A percentile compares a stretch with the other conserved stretches of the same genome.
These are phyloP conservation scores for Eristalinus aeneus DNA, from an alignment of 2,888 invertebrate species.

Conservation along the genomic window DNA sequence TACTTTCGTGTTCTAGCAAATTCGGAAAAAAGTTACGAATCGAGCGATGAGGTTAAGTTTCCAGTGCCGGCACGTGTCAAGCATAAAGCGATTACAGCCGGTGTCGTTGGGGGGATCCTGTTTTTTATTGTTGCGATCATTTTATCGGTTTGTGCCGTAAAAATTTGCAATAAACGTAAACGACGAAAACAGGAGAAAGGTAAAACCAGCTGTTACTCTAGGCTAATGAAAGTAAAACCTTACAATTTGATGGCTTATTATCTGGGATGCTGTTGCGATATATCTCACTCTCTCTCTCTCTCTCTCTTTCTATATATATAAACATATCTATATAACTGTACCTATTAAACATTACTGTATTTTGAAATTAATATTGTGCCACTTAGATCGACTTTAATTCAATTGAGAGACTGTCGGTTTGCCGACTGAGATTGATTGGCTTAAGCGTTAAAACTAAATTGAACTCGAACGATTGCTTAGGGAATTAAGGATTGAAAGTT, in stretches of 20 bases:
- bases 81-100: slow-evolving; percentile 97
- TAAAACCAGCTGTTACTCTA: slow-evolving; percentile 82
- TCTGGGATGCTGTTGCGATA: slow-evolving; percentile 73
- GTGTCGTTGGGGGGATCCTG: slow-evolving; percentile 97
- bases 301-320: neutral
- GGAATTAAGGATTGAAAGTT: slow-evolving; percentile 26
- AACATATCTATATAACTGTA: too few species aligned
- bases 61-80: slow-evolving; percentile 94
- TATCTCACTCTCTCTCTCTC: neutral
- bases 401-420: neutral
- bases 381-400: slow-evolving; percentile 28
- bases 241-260: slow-evolving; percentile 72
- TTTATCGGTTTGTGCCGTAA: slow-evolving; percentile 97
- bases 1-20: slow-evolving; percentile 95
- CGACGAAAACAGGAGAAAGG: slow-evolving; percentile 99
- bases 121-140: slow-evolving; percentile 99
- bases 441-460: slow-evolving; percentile 9
- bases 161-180: slow-evolving; percentile 98
- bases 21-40: slow-evolving; percentile 92
- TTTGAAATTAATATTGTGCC: slow-evolving; percentile 10
- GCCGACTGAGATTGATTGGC: slow-evolving; percentile 23
- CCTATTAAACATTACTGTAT: neutral
- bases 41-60: slow-evolving; percentile 93
- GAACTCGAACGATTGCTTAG: neutral
- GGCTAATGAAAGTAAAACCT: slow-evolving; percentile 66